A percentile compares a stretch with the other conserved stretches of the same genome.
These are phyloP conservation scores for Oreochromis mossambicus DNA, from an alignment of 2,797 vertebrate species.

Conservation along the genomic window DNA sequence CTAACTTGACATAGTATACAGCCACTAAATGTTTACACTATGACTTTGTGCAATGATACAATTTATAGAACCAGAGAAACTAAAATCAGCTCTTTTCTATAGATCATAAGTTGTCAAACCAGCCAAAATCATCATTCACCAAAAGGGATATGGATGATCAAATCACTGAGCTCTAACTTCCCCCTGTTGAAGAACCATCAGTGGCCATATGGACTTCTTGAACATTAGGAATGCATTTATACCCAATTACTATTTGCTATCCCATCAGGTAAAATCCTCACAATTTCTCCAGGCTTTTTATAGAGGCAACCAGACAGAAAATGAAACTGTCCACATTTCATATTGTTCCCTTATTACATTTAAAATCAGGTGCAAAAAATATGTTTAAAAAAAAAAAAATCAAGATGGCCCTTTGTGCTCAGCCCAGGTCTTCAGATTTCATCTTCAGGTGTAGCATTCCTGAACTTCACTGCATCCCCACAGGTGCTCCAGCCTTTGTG, in stretches of 20 bases:
- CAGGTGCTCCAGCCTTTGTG: conserved; percentile 16
- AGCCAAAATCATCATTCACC: neutral
- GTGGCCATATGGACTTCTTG: neutral
- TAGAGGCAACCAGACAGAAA: neutral
- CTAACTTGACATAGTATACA: neutral
- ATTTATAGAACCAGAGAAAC: neutral
- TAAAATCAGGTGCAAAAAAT: conserved; percentile 20
- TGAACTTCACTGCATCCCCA: conserved; percentile 24
- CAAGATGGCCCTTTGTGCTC: neutral
- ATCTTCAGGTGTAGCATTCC: conserved; percentile 27
- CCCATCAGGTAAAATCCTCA: neutral
- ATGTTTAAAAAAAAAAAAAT: neutral
- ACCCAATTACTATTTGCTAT: neutral
- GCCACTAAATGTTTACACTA: neutral
- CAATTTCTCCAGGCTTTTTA: neutral
- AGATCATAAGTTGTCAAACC: neutral
- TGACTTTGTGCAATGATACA: neutral
- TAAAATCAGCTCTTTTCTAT: neutral
- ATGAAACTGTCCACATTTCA: conserved; percentile 16
- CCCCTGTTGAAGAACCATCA: neutral
- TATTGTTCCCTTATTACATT: neutral
- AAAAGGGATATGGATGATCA: neutral
- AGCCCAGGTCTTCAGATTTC: conserved; percentile 21
- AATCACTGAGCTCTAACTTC: neutral
- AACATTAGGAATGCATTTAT: neutral